These are phyloP conservation scores for Musca domestica DNA, from an alignment of 1,140 invertebrate genomes.

Conservation along the genomic window DNA sequence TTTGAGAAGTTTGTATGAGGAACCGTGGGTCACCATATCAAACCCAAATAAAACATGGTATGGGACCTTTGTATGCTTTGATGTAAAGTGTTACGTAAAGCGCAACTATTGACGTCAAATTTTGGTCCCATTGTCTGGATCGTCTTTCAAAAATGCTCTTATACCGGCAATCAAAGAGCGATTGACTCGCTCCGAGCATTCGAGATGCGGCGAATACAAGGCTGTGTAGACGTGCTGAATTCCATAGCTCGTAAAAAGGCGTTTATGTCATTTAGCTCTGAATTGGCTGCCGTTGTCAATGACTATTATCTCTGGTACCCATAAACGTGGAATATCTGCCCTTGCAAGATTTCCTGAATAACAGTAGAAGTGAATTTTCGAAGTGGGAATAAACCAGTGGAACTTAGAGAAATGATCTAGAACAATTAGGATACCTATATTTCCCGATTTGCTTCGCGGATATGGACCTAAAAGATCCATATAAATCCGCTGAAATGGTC, in stretches of 20 bases:
- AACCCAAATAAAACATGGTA: conserved; percentile 25
- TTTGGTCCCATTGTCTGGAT: background rate
- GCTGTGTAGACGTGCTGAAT: background rate
- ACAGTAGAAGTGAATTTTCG: background rate
- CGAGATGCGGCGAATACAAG: background rate
- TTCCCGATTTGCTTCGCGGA: conserved; percentile 8
- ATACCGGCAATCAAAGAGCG: background rate
- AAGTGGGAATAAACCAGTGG: background rate
- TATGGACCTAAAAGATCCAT: conserved; percentile 17
- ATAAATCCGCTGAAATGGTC: conserved; percentile 12
- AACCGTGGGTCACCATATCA: conserved; percentile 23
- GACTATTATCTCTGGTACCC: conserved; percentile 4
- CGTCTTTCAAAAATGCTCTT: background rate
- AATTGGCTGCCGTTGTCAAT: background rate
- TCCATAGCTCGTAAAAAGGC: background rate
- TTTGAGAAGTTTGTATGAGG: background rate
- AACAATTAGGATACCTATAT: conserved; percentile 13
- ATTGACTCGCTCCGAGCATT: background rate
- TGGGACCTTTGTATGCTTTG: background rate
- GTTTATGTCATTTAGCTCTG: background rate
- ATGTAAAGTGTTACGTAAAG: background rate
- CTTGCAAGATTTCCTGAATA: background rate
- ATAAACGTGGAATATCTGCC: conserved; percentile 9
- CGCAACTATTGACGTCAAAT: conserved; percentile 20
- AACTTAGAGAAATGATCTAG: conserved; percentile 8